Evolutionary conservation across 2,888 invertebrate species (phyloP).

Genomic region (Sminthurinus aureus): DNA sequence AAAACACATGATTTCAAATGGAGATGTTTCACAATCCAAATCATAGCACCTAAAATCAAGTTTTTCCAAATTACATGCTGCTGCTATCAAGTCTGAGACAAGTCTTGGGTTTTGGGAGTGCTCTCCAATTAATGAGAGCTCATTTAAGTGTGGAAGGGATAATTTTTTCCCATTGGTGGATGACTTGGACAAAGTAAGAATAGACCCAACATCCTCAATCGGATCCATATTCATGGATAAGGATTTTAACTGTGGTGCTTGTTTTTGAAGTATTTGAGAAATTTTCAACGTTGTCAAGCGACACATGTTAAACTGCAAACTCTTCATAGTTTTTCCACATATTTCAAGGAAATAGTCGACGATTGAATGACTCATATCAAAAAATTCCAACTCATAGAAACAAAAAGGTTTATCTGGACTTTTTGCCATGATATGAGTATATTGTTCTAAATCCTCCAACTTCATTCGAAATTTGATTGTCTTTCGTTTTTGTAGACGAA

Average conservation of each 20-base stretch:
- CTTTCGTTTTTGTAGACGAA: constrained; percentile 7
- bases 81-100: constrained; percentile 1
- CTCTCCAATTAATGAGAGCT: constrained; percentile 25
- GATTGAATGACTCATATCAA: constrained; percentile 9
- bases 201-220: neutral
- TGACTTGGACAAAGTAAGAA: neutral
- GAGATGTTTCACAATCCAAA: constrained; percentile 3
- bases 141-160: neutral
- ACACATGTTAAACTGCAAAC: constrained; percentile 28
- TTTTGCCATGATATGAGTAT: constrained; percentile 2
- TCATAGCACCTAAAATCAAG: constrained; percentile 27
- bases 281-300: constrained; percentile 13
- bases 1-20: constrained; percentile 33
- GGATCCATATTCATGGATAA: neutral
- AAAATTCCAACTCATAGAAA: constrained; percentile 32
- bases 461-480: constrained; percentile 28
- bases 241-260: neutral
- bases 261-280: neutral
- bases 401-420: constrained; percentile 17
- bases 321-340: constrained; percentile 4
- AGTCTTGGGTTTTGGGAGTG: constrained; percentile 6
- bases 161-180: neutral
- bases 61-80: neutral
- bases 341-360: constrained; percentile 11
- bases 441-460: constrained; percentile 6